Conservation (phyloP, 2,113 vertebrate genomes). For the Myodes glareolus region DNA sequence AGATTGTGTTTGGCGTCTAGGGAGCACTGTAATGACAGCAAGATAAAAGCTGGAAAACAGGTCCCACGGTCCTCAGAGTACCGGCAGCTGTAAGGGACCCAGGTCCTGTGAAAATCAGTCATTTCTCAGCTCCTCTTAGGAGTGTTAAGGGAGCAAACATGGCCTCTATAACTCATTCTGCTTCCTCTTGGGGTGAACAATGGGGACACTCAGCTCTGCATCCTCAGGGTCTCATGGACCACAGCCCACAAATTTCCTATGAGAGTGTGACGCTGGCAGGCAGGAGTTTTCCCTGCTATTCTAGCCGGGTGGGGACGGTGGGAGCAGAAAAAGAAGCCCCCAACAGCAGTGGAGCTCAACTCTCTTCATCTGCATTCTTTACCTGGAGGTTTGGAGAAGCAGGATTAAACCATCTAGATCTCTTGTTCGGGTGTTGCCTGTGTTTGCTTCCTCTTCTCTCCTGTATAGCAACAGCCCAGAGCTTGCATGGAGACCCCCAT, state of each 20-base stretch:
- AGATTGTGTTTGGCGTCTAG: not conserved
- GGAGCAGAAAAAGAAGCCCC: not conserved
- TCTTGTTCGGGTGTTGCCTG: not conserved
- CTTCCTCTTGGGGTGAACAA: not conserved
- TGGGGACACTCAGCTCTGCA: not conserved
- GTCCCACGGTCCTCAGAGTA: too few relatives aligned
- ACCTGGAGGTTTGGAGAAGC: not conserved
- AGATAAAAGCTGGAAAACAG: not conserved
- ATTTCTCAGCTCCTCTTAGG: not conserved
- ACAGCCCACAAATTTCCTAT: not conserved
- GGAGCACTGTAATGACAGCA: not conserved
- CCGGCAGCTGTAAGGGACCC: not conserved
- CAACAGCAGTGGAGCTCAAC: not conserved
- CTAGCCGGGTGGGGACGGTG: not conserved
- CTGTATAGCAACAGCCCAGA: not conserved
- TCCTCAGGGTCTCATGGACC: not conserved
- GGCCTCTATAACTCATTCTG: not conserved
- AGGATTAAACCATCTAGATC: not conserved
- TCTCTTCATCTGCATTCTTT: not conserved
- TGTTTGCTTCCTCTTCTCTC: not conserved
- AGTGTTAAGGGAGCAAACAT: not conserved
- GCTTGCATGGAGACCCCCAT: fast-evolving
- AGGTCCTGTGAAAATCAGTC: not conserved
- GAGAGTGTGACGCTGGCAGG: not conserved
- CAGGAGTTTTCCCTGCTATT: not conserved